Base-by-base conservation (phyloP, 2,888 invertebrate species). In the Congeria kusceri region DNA sequence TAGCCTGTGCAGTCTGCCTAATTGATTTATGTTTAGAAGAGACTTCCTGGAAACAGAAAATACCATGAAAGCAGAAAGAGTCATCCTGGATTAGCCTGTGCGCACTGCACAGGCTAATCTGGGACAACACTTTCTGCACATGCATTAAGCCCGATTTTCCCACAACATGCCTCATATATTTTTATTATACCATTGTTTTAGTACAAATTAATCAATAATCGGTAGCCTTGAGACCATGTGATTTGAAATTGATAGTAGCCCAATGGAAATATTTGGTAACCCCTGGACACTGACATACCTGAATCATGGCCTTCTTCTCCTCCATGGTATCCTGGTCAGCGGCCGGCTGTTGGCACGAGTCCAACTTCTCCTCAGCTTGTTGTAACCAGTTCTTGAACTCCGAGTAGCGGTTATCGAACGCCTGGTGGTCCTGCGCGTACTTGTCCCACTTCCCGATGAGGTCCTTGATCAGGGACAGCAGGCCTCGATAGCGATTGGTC, bases 331-430 rank as follows among this genome's bases (percentile, higher is more conserved):
- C 95, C 58, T 97, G 94, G 1, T 96, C 96, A 87, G 96, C 96
- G 0, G 97, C 96, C 80, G 97, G 96, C 89, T 96, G 96, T 62
- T 96, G 95, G 87, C 97, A 97, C 88, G 96, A 96, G 0, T 93
- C 95, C 59, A 98, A 95, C 91, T 97, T 98, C 86, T 98, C 97
- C 28, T 97, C 95, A 0, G 97, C 97, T 81, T 97, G 95, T 87
- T 97, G 97, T 29, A 98, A 96, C 97, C 98, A 98, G 90, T 97
- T 97, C 91, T 97, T 96, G 89, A 98, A 98, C 94, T 98, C 98
- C 92, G 97, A 96, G 89, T 97, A 97, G 15, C 98, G 94, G 9
- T 97, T 96, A 86, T 97, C 97, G 92, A 98, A 98, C 93, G 98
- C 97, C 93, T 98, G 98, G 93, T 98, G 98, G 94, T 98, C 98